Evolutionary conservation across 2,797 vertebrate genomes (phyloP).

Genomic region (Ptychadena robeensis): DNA sequence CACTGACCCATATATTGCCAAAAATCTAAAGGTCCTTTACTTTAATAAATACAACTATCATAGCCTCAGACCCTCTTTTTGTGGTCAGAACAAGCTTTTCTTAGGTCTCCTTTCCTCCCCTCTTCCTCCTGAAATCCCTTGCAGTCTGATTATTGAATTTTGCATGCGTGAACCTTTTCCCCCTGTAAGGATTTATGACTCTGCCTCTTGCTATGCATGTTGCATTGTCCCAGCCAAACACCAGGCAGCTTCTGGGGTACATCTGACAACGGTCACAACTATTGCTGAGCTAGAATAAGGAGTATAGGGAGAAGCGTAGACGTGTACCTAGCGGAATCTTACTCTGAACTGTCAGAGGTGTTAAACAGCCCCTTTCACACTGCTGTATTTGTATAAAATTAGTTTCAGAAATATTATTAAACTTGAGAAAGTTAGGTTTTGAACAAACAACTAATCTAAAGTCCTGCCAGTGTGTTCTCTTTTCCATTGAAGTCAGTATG

Average conservation of each 20-base stretch:
- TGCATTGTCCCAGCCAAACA: slow-evolving; percentile 51
- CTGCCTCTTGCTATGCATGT: slow-evolving; percentile 52
- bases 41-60: too few relatives aligned
- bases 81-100: not conserved
- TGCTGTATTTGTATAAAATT: too few relatives aligned
- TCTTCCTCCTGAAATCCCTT: slow-evolving; percentile 5
- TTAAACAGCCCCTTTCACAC: too few relatives aligned
- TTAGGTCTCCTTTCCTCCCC: slow-evolving; percentile 54
- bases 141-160: slow-evolving; percentile 8
- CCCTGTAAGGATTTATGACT: slow-evolving; percentile 35
- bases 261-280: not conserved
- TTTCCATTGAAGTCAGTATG: too few relatives aligned
- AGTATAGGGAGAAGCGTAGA: not conserved
- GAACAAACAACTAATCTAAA: not conserved
- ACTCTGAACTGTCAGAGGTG: too few relatives aligned
- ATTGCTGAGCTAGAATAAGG: not conserved
- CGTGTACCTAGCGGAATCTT: not conserved
- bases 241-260: slow-evolving; percentile 48
- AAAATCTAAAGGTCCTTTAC: too few relatives aligned
- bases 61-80: slow-evolving; percentile 38
- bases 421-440: too few relatives aligned
- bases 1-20: not conserved
- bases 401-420: too few relatives aligned
- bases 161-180: slow-evolving; percentile 43
- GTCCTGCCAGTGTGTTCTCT: too few relatives aligned